Evolutionary conservation across 2,888 invertebrate species (phyloP), one percentile per base, ranked within the genome.

Genomic region (Rhagium mordax): DNA sequence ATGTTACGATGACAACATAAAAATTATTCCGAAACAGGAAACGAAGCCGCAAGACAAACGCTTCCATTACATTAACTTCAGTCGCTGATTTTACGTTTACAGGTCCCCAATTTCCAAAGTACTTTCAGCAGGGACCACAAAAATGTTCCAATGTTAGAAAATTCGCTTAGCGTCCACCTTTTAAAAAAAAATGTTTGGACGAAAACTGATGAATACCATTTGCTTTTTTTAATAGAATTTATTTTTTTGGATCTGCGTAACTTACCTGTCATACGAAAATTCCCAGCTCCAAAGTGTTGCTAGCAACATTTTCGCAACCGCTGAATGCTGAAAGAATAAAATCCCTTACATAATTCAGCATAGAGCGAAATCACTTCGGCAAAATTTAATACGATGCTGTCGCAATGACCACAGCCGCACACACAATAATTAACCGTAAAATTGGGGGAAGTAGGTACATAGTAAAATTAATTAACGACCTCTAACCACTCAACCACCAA

Each of bases 1-100:
- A 65, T 21, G 53, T 53, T 29, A 53, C 29, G 65, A 55, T 53
- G 53, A 53, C 53, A 65, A 33, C 49, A 64, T 33, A 65, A 53
- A 53, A 53, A 65, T 65, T 65, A 65, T 53, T 33, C 65, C 18
- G 33, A 29, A 69, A 49, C 69, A 21, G 53, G 61, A 51, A 51
- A 27, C 33, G 18, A 61, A n/a, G 33, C 69, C 15, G 29, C 47
- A 48, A 21, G 53, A 69, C 55, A 53, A 59, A 33, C 69, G 53
- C 69, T 69, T 69, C 61, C 69, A 61, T 69, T 33, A 61, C 61
- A 69, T 69, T 69, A 69, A 61, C 61, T 59, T 41, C 53, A 20
- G 60, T 24, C 53, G 53, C 8, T 69, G 69, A 49, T 69, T 69
- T 53, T 41, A 68, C 69, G 51, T 51, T 41, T 61, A 20, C 33